Evolutionary conservation across 1,140 invertebrate species (phyloP), one percentile per base, ranked within the genome.

Genomic region (Chironomus striatipennis): DNA sequence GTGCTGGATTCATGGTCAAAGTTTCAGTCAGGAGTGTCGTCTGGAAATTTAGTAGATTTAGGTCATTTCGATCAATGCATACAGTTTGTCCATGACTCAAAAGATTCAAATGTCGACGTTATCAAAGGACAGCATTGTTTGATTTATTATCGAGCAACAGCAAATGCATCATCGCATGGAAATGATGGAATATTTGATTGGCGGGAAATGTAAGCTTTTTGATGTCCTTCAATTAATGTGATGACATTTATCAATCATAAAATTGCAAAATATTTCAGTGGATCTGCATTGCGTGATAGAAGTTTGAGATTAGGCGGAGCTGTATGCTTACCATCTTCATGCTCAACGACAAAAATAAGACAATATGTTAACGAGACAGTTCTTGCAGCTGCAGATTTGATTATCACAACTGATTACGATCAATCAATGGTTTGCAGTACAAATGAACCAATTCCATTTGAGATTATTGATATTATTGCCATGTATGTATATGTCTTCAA

Each of bases 291-390:
- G 87, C 75, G 79, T 87, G 73, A 80, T 80, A 43, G 85, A 87
- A 75, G 80, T 85, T 0, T 88, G 86, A 86, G 87, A 87, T 74
- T 76, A 87, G 10, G 81, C 85, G 0, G 84, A 85, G 1, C 86
- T 87, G 74, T 84, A 86, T 73, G 86, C 87, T 65, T 79, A 86
- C 5, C 85, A 84, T 76, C 81, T 85, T 34, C 8, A 86, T 2
- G 83, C 83, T 3, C 82, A 85, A 0, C 18, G 86, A 0, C 74
- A 86, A 0, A 77, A 87, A n/a, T 84, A 83, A 65, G 80, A 82
- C 7, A 79, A 82, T 73, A 81, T 79, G 81, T 83, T 76, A 78
- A 34, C 42, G 65, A 65, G 34, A 17, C 47, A 15, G 12, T 42
- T 75, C 18, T 17, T 7, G 9, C n/a, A 47, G 0, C 34, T 42